Conservation (phyloP, 1,140 invertebrate genomes). For the Chironomus striatipennis region DNA sequence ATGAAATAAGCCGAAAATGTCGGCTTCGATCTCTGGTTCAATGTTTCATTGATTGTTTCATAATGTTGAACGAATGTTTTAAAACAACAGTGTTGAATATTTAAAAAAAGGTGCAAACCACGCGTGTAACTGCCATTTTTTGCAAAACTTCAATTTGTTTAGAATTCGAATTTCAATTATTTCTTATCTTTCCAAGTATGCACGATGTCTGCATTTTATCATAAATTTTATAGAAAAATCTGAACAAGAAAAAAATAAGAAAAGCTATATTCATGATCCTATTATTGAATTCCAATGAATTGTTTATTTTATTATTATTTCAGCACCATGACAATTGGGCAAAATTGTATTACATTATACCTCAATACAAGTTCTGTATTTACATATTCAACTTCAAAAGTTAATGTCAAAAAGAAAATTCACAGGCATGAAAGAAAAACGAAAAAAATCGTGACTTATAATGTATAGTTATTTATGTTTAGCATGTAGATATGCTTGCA, state of each 20-base stretch:
- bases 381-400: background rate
- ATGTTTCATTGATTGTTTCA: too few relatives aligned
- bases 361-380: background rate
- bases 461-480: background rate
- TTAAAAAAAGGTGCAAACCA: too few relatives aligned
- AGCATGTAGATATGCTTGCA: background rate
- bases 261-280: background rate
- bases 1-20: too few relatives aligned
- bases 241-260: too few relatives aligned
- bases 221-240: background rate
- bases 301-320: background rate
- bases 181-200: background rate
- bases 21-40: too few relatives aligned
- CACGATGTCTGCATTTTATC: background rate
- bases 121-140: too few relatives aligned
- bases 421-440: background rate
- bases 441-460: background rate
- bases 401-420: conserved; percentile 1
- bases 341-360: background rate
- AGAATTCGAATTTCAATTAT: background rate
- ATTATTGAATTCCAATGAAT: background rate
- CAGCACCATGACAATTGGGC: background rate
- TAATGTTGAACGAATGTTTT: too few relatives aligned
- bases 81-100: too few relatives aligned
- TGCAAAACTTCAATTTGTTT: too few relatives aligned